Evolutionary conservation across 2,888 invertebrate species (phyloP).

Genomic region (Mycalesis mineus): DNA sequence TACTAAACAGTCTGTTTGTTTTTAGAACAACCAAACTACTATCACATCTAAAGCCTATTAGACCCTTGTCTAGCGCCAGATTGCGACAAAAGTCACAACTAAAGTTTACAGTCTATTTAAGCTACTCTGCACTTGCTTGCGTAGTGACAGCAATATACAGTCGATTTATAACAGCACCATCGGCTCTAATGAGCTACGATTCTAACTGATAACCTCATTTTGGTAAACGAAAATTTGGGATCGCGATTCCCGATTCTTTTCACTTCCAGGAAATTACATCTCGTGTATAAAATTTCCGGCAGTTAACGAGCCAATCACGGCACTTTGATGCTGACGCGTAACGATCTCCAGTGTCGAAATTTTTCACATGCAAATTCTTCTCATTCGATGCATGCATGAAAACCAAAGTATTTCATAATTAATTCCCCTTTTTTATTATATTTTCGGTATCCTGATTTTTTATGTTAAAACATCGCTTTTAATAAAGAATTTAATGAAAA

Average conservation of each 20-base stretch:
- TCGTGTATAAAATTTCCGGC: constrained; percentile 11
- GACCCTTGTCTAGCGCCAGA: too few relatives aligned
- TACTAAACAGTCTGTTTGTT: too few relatives aligned
- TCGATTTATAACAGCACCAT: too few relatives aligned
- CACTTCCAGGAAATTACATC: constrained; percentile 18
- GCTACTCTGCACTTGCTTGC: too few relatives aligned
- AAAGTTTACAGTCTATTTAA: too few relatives aligned
- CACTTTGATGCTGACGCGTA: constrained; percentile 23
- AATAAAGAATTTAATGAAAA: background rate
- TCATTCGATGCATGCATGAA: constrained; percentile 20
- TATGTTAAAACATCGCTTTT: background rate
- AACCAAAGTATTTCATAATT: constrained; percentile 16
- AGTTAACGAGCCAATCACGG: constrained; percentile 28
- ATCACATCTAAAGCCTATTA: too few relatives aligned
- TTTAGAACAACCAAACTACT: too few relatives aligned
- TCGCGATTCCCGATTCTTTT: background rate
- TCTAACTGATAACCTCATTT: too few relatives aligned
- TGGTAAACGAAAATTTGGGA: too few relatives aligned
- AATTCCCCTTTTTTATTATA: constrained; percentile 11
- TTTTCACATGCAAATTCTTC: constrained; percentile 27
- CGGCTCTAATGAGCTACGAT: background rate
- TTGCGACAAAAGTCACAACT: too few relatives aligned
- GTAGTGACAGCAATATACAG: too few relatives aligned
- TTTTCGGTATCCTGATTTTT: background rate
- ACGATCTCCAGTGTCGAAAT: constrained; percentile 14